Conservation (phyloP, 2,797 vertebrate species). For the Sylvilagus floridanus region DNA sequence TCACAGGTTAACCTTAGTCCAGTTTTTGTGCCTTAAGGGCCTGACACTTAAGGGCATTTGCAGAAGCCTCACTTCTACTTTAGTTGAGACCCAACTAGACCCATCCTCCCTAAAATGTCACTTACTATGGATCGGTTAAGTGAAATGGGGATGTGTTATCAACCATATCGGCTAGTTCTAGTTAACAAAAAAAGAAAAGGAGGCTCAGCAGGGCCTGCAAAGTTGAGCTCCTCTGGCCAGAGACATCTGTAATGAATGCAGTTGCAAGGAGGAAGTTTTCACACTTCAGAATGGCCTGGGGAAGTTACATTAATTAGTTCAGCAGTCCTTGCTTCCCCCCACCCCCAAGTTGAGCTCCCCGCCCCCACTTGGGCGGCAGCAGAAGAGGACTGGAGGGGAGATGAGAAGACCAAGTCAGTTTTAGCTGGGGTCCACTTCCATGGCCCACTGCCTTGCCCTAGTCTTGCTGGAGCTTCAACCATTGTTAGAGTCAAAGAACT, state of each 20-base stretch:
- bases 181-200: slow-evolving; percentile 85
- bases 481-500: slow-evolving; percentile 16
- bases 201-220: slow-evolving; percentile 72
- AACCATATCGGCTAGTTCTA: slow-evolving; percentile 86
- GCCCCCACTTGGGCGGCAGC: not conserved
- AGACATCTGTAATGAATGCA: slow-evolving; percentile 86
- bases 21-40: not conserved
- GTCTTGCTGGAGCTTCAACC: slow-evolving; percentile 1
- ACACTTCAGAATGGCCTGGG: slow-evolving; percentile 83
- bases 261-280: slow-evolving; percentile 86
- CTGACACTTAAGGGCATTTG: not conserved
- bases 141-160: slow-evolving; percentile 85
- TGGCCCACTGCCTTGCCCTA: not conserved
- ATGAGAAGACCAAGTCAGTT: slow-evolving; percentile 82
- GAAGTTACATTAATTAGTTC: slow-evolving; percentile 88
- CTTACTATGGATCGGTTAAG: slow-evolving; percentile 85
- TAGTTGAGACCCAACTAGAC: slow-evolving; percentile 79
- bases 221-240: slow-evolving; percentile 84
- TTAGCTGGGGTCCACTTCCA: slow-evolving; percentile 55
- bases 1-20: not conserved
- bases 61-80: slow-evolving; percentile 42
- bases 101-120: slow-evolving; percentile 86
- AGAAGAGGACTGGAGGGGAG: slow-evolving; percentile 6
- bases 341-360: slow-evolving; percentile 47
- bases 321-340: slow-evolving; percentile 73